Base-by-base conservation (phyloP, 2,888 invertebrate genomes). In the Tetranychus truncatus region DNA sequence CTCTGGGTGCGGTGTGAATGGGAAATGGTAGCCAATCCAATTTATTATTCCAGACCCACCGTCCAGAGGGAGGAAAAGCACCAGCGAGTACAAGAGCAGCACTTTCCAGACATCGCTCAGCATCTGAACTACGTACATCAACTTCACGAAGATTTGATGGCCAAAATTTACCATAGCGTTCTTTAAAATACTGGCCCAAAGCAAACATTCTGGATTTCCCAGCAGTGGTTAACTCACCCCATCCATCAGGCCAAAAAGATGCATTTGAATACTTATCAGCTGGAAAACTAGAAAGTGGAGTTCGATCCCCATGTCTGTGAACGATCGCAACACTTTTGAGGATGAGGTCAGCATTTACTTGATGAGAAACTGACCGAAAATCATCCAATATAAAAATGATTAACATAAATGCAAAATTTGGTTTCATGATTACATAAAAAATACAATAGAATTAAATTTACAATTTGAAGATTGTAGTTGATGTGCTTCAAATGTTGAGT, bases 21-120 rank as follows among this genome's bases (percentile, higher is more conserved):
- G 76, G 76, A 15, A 78, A 74, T 20, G 78, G 78, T 46, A 77
- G 77, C 77, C 77, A 78, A 6, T 74, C 24, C 20, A 78, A 20
- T 7, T 76, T 45, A n/a, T 75, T 55, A n/a, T 67, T 67, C 66
- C 78, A 77, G 1, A 45, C 69, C 75, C 75, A 77, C 24, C 75
- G 66, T 11, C 46, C 71, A 6, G 72, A 45, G 1, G 78, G 77
- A 11, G 76, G 76, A 45, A 78, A 78, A 24, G 76, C 55, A 6
- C 77, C 78, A 21, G 77, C 77, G 34, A 78, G 20, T 1, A 78
- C 71, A 8, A 77, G 46, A 21, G 74, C 72, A 1, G 73, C 76
- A 34, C 76, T 77, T 66, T 75, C 75, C 11, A 78, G 74, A 69
- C 78, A 76, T 20, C 78, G 74, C 15, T 75, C 66, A 15, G 76